Evolutionary conservation across 2,888 invertebrate genomes (phyloP).

Genomic region (Amphipoea lucens): DNA sequence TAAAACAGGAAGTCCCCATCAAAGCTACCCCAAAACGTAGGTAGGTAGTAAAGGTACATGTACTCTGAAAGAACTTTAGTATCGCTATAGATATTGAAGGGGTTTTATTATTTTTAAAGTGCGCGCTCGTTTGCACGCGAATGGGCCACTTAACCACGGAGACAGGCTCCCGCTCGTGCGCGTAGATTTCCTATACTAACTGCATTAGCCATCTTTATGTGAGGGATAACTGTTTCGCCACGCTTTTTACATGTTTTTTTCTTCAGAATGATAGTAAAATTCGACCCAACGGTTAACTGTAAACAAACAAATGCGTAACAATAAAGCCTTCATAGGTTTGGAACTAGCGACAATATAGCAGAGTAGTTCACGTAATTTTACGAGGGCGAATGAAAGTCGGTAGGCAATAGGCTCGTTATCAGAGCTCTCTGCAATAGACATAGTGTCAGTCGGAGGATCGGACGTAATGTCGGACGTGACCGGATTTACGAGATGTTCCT

Average conservation of each 20-base stretch:
- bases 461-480: constrained; percentile 82
- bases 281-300: constrained; percentile 66
- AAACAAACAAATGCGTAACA: constrained; percentile 67
- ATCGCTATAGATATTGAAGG: constrained; percentile 80
- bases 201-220: constrained; percentile 86
- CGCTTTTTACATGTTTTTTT: constrained; percentile 87
- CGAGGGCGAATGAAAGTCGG: constrained; percentile 74
- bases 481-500: constrained; percentile 68
- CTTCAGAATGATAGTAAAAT: constrained; percentile 71
- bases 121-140: constrained; percentile 90
- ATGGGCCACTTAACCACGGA: constrained; percentile 91
- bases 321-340: constrained; percentile 76
- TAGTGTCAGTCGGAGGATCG: constrained; percentile 78
- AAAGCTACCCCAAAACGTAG: constrained; percentile 28
- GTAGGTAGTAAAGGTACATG: constrained; percentile 14
- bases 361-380: constrained; percentile 74
- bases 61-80: constrained; percentile 52
- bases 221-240: constrained; percentile 86
- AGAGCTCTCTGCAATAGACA: constrained; percentile 71
- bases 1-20: constrained; percentile 42
- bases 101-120: constrained; percentile 90
- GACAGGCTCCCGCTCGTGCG: constrained; percentile 79
- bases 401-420: constrained; percentile 77
- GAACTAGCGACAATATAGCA: constrained; percentile 64
- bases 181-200: constrained; percentile 82